phyloP scores from a whole-genome alignment of 2,888 invertebrate species.

The Himalopsyche kuldschensis region DNA sequence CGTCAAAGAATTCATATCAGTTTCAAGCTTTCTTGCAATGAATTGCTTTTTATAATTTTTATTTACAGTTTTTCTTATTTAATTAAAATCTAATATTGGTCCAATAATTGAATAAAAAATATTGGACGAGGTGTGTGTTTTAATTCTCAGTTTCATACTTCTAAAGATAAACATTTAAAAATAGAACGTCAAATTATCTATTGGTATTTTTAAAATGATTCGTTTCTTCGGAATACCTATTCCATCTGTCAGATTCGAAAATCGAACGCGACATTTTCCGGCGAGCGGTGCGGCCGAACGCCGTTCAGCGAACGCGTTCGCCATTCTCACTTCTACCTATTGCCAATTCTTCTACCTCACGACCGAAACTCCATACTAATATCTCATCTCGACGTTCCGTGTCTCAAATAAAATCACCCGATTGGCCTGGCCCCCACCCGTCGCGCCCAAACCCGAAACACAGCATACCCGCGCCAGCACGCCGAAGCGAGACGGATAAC shows the following conservation, averaged over 20 bases:
- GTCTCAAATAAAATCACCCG: slow-evolving; percentile 35
- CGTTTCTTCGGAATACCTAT: neutral
- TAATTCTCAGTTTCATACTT: neutral
- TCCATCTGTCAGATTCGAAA: neutral
- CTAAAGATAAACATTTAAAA: neutral
- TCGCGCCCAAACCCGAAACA: slow-evolving; percentile 20
- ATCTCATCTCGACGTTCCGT: slow-evolving; percentile 27
- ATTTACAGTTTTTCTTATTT: too few relatives aligned
- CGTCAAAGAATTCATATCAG: too few relatives aligned
- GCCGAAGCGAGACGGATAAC: slow-evolving; percentile 9
- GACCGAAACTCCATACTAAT: slow-evolving; percentile 17
- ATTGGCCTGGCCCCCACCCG: slow-evolving; percentile 35
- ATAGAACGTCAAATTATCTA: neutral
- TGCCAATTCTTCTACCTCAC: slow-evolving; percentile 18
- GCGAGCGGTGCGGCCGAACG: slow-evolving; percentile 7
- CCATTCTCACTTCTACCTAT: slow-evolving; percentile 11
- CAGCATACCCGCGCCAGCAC: neutral
- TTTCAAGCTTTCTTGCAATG: too few relatives aligned
- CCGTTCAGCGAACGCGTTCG: slow-evolving; percentile 1
- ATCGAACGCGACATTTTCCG: slow-evolving; percentile 3
- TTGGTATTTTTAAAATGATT: neutral
- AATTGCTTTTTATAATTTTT: neutral
- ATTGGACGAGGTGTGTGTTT: too few relatives aligned
- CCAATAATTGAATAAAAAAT: too few relatives aligned
- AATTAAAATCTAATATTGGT: neutral